Conservation (phyloP, 2,888 invertebrate species). For the Ectropis crepuscularia region DNA sequence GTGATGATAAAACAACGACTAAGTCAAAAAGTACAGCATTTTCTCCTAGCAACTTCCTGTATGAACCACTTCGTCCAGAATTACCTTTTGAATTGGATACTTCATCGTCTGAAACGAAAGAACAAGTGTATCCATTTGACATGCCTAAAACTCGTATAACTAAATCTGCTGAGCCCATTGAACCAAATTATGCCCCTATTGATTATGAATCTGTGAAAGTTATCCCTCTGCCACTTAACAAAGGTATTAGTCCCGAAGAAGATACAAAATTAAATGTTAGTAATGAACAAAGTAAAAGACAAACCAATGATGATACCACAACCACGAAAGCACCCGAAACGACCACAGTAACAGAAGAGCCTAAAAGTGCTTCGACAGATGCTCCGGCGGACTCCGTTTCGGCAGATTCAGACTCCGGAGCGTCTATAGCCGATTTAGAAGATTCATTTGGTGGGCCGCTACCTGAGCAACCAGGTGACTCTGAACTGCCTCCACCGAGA, state of each 20-base stretch:
- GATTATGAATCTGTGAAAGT: conserved; percentile 77
- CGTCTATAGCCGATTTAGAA: conserved; percentile 88
- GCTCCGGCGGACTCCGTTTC: conserved; percentile 60
- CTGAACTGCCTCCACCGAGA: conserved; percentile 86
- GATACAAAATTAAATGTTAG: conserved; percentile 53
- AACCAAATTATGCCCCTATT: conserved; percentile 67
- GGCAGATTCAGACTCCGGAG: conserved; percentile 77
- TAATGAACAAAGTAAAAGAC: conserved; percentile 70
- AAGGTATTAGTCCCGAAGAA: conserved; percentile 68
- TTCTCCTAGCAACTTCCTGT: conserved; percentile 65
- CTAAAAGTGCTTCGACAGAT: conserved; percentile 55
- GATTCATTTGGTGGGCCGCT: conserved; percentile 91
- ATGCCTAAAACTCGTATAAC: conserved; percentile 65
- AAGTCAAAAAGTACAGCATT: conserved; percentile 40
- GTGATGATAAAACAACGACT: conserved; percentile 52
- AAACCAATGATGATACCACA: conserved; percentile 56
- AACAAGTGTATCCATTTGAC: conserved; percentile 65
- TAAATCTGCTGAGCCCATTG: conserved; percentile 52
- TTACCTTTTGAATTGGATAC: conserved; percentile 71
- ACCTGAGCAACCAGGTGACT: conserved; percentile 83
- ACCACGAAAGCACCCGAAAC: conserved; percentile 34
- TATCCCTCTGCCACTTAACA: conserved; percentile 73
- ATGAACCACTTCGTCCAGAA: conserved; percentile 70
- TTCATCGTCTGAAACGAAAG: conserved; percentile 70
- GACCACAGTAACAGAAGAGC: conserved; percentile 51